A percentile compares a stretch with the other conserved stretches of the same genome.
phyloP scores from a whole-genome alignment of 1,140 invertebrate genomes.

The Teleogryllus occipitalis region DNA sequence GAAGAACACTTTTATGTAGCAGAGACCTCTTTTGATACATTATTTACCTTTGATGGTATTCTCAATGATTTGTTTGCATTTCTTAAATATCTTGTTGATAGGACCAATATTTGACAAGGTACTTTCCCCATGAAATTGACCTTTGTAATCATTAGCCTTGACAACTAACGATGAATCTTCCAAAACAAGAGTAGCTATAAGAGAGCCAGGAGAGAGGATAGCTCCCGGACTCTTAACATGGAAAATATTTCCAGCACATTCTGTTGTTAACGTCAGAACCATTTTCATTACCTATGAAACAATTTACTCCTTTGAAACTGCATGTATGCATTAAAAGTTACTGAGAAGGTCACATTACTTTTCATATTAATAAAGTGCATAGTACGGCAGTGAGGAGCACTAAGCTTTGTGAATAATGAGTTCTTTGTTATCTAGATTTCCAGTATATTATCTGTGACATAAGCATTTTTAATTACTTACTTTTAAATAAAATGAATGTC shows the following conservation, averaged over 20 bases:
- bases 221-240: constrained; percentile 88
- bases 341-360: too few relatives aligned
- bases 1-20: too few relatives aligned
- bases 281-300: constrained; percentile 89
- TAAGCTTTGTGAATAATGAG: too few relatives aligned
- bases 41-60: neutral
- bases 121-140: constrained; percentile 49
- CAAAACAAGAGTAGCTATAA: constrained; percentile 82
- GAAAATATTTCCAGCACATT: constrained; percentile 79
- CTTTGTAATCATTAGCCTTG: constrained; percentile 70
- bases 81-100: neutral
- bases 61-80: neutral
- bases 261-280: constrained; percentile 92
- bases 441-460: too few relatives aligned
- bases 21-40: too few relatives aligned
- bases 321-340: neutral
- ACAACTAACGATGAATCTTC: constrained; percentile 84
- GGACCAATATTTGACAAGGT: neutral
- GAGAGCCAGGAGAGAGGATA: constrained; percentile 81
- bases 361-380: too few relatives aligned
- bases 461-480: too few relatives aligned
- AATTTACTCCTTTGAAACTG: constrained; percentile 12
- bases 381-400: too few relatives aligned
- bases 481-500: too few relatives aligned
- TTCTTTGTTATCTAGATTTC: too few relatives aligned